Percentiles rank a stretch among this genome's conserved stretches.
Conservation (phyloP, 2,888 invertebrate genomes). For the Ochlodes sylvanus region DNA sequence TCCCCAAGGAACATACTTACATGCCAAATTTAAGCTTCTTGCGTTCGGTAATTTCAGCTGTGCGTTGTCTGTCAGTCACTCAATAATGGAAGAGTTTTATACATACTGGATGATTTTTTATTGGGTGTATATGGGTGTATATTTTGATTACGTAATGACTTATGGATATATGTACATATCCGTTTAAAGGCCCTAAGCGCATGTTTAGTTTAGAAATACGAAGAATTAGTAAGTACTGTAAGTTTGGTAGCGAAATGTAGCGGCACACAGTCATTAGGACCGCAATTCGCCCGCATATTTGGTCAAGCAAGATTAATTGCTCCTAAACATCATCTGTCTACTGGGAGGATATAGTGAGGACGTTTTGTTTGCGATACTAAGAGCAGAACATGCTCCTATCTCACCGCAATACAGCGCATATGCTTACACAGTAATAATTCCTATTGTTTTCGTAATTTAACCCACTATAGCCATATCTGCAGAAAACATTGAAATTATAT, state of each 20-base stretch:
- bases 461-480: not conserved
- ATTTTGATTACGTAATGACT: not conserved
- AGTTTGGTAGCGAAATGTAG: slow-evolving; percentile 43
- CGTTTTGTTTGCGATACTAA: slow-evolving; percentile 76
- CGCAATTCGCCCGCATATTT: slow-evolving; percentile 77
- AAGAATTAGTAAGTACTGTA: slow-evolving; percentile 9
- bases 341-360: slow-evolving; percentile 68
- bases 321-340: slow-evolving; percentile 79
- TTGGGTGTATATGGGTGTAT: too few relatives aligned
- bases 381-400: slow-evolving; percentile 59
- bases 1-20: too few relatives aligned
- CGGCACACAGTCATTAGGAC: slow-evolving; percentile 67
- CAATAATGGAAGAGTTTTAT: too few relatives aligned
- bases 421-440: slow-evolving; percentile 23
- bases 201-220: slow-evolving; percentile 2
- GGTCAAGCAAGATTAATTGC: slow-evolving; percentile 83
- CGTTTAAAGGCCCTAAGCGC: not conserved
- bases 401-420: slow-evolving; percentile 55
- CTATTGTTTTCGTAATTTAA: slow-evolving; percentile 33
- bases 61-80: too few relatives aligned
- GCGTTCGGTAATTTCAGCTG: too few relatives aligned
- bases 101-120: too few relatives aligned
- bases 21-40: too few relatives aligned
- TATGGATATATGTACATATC: not conserved
- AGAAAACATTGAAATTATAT: slow-evolving; percentile 42